Evolutionary conservation across 2,797 vertebrate species (phyloP).

Genomic region (Microctenopoma lineatum): DNA sequence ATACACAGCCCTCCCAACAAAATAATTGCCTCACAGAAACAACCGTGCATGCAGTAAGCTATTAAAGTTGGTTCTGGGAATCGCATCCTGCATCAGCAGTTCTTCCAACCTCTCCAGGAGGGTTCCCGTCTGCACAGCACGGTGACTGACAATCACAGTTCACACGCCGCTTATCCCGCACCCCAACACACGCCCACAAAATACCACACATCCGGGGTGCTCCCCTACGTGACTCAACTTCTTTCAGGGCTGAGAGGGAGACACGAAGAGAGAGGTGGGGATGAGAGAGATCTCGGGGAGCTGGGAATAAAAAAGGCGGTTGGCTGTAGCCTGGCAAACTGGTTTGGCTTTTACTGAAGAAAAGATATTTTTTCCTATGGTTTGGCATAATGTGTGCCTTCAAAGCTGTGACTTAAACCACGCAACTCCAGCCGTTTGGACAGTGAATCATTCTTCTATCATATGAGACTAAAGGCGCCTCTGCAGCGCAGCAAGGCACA

Average conservation of each 20-base stretch:
- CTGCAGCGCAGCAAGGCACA: constrained; percentile 58
- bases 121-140: constrained; percentile 70
- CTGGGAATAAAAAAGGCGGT: constrained; percentile 15
- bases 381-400: constrained; percentile 34
- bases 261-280: constrained; percentile 31
- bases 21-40: constrained; percentile 41
- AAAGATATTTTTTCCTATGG: constrained; percentile 4
- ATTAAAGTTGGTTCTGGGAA: constrained; percentile 65
- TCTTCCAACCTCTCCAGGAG: constrained; percentile 52
- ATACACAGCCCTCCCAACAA: constrained; percentile 42
- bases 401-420: constrained; percentile 14
- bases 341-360: constrained; percentile 14
- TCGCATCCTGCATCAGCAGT: constrained; percentile 57
- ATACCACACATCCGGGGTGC: constrained; percentile 49
- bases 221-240: constrained; percentile 66
- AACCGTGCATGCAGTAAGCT: constrained; percentile 56
- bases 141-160: constrained; percentile 59
- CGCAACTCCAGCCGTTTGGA: constrained; percentile 35
- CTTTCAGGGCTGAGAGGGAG: constrained; percentile 50
- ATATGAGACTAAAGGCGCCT: constrained; percentile 62
- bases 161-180: constrained; percentile 28
- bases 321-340: constrained; percentile 44
- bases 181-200: constrained; percentile 23
- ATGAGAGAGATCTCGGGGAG: constrained; percentile 39
- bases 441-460: constrained; percentile 55